These are phyloP conservation scores for Megalurothrips usitatus DNA, from an alignment of 2,888 invertebrate species.

Conservation along the genomic window DNA sequence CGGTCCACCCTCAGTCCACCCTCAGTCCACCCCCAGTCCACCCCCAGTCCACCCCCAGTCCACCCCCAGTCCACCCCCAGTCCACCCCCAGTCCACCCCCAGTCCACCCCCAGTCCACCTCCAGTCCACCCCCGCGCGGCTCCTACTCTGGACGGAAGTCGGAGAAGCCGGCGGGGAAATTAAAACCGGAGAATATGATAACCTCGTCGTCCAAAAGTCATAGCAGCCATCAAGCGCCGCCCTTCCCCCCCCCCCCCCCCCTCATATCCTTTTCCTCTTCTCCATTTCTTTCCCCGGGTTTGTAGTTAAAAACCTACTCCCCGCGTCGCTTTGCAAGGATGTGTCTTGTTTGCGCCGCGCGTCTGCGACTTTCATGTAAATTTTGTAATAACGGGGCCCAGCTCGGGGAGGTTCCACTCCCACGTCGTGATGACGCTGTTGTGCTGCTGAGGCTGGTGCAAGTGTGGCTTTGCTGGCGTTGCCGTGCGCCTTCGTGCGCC, in stretches of 20 bases:
- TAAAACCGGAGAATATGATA: constrained; percentile 8
- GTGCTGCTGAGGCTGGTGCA: too few species aligned
- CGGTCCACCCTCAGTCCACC: not conserved
- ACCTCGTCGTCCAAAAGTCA: not conserved
- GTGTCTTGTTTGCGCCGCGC: too few species aligned
- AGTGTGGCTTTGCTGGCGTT: too few species aligned
- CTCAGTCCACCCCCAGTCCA: not conserved
- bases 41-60: too few species aligned
- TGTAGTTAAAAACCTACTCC: too few species aligned
- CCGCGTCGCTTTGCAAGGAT: too few species aligned
- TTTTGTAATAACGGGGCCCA: too few species aligned
- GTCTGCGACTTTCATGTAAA: too few species aligned
- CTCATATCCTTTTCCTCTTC: not conserved
- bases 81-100: not conserved
- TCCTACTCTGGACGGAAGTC: not conserved
- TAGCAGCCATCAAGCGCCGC: not conserved
- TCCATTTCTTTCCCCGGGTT: not conserved
- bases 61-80: too few species aligned
- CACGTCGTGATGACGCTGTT: too few species aligned
- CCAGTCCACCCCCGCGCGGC: not conserved
- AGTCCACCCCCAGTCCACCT: not conserved
- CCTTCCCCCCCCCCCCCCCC: not conserved
- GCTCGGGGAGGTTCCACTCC: too few species aligned
- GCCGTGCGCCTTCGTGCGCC: too few species aligned
- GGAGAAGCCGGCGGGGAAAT: not conserved